Evolutionary conservation across 2,797 vertebrate species (phyloP), one percentile per base, ranked within the genome.

Genomic region (Antrozous pallidus): DNA sequence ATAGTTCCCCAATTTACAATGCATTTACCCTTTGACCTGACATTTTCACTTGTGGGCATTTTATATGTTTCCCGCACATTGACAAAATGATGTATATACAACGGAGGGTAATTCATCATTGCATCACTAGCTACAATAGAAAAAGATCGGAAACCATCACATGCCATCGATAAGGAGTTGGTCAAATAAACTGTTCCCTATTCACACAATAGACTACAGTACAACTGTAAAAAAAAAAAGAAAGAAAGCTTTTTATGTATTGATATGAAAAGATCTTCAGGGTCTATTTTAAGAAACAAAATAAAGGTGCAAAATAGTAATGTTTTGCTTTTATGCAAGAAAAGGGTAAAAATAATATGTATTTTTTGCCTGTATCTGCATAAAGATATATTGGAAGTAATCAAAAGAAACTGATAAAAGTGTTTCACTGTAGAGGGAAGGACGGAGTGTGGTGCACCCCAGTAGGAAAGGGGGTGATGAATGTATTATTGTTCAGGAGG

Each of bases 201-300:
- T 26, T 82, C n/a, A 51, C 28, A 83, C 47, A 83, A 14, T 36
- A 56, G 28, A 88, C 78, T 88, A 83, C 56, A 74, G 20, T 49
- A 73, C 33, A 71, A 33, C 38, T 69, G 18, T 54, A 28, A 83
- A 90, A 85, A 8, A 91, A 85, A 79, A 58, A 33, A 67, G 22
- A 36, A 69, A 69, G 24, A 20, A 93, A 28, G 22, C 1, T 80
- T 91, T 79, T 93, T 70, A 61, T 61, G n/a, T 54, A 80, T 31
- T 28, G 36, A 86, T 82, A 74, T 82, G 54, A 28, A 88, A 84
- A 93, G 42, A 79, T 47, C 63, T 73, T 61, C 49, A 90, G 38
- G 54, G 38, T 79, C 31, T 94, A 73, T 81, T 86, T 92, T 89
- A 92, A 93, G 79, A 51, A 81, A 93, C 45, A 85, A 63, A 91